Evolutionary conservation across 2,113 vertebrate genomes (phyloP), one percentile per base, ranked within the genome.

Genomic region (Probosciger aterrimus): DNA sequence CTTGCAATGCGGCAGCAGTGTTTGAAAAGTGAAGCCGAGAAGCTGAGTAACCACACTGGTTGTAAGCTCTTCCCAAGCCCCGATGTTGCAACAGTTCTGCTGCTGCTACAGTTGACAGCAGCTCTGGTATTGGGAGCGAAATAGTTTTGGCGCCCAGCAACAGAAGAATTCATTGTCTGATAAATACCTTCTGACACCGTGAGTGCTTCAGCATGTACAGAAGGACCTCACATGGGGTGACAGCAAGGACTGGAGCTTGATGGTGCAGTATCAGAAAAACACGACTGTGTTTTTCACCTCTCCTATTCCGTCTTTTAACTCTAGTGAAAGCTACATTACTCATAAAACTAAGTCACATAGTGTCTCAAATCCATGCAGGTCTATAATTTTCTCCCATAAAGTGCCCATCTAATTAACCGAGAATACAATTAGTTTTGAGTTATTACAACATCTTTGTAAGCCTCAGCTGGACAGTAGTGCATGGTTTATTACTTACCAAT

Each of bases 121-220:
- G 44, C 43, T 71, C 77, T 60, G 77, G 39, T 41, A 60, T 44
- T 75, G 24, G 55, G 20, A 35, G 11, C 20, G 55, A 63, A 83
- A 75, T 8, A 68, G 14, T 67, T 93, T 57, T 86, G 90, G 63
- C 1, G 0, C 19, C 30, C 37, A 59, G 68, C n/a, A 83, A 46
- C 37, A 75, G 30, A 60, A 62, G 27, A 59, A 43, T 52, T 81
- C 39, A 14, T 53, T 68, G 23, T 52, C n/a, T 67, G 20, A n/a
- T 50, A 18, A 4, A 44, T 39, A 10, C 41, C 71, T 44, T 30
- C 14, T 46, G 50, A 43, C 70, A 35, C 7, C 0, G 0, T 3
- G 18, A 67, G 49, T 19, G 39, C 46, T 77, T 77, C 11, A 0
- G 55, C 82, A 78, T 0, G 0, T 77, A 41, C 28, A 5, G 25